These are phyloP conservation scores for Hemiscyllium ocellatum DNA, from an alignment of 2,113 vertebrate genomes.

Conservation along the genomic window DNA sequence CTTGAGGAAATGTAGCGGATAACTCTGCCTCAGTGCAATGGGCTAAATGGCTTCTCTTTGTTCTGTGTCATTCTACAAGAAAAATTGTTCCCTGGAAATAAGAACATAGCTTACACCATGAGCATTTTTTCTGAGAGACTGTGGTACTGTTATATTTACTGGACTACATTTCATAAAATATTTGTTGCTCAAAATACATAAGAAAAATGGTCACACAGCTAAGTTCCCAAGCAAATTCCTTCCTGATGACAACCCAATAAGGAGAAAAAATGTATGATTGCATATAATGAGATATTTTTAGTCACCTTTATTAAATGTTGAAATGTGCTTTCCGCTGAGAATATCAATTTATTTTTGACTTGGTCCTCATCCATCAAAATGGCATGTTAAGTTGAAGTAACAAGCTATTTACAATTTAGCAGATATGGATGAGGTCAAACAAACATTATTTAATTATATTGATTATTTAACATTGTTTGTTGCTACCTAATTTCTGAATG, in stretches of 20 bases:
- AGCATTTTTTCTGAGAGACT: neutral
- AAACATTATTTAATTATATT: conserved; percentile 5
- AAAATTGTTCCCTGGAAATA: neutral
- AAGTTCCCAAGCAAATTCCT: neutral
- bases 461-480: neutral
- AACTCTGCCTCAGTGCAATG: neutral
- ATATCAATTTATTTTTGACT: conserved; percentile 3
- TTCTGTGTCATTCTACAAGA: neutral
- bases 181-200: neutral
- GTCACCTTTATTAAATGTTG: neutral
- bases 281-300: conserved; percentile 11
- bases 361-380: conserved; percentile 29
- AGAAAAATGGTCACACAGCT: neutral
- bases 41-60: neutral
- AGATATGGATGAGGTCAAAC: neutral
- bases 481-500: neutral
- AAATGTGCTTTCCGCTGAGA: conserved; percentile 8
- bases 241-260: conserved; percentile 24
- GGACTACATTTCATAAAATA: neutral
- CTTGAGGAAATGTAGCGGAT: neutral
- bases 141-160: neutral
- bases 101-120: neutral
- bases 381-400: neutral
- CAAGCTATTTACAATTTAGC: conserved; percentile 10
- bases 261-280: conserved; percentile 17